Evolutionary conservation across 2,888 invertebrate species (phyloP).

Genomic region (Morpho deidamia): DNA sequence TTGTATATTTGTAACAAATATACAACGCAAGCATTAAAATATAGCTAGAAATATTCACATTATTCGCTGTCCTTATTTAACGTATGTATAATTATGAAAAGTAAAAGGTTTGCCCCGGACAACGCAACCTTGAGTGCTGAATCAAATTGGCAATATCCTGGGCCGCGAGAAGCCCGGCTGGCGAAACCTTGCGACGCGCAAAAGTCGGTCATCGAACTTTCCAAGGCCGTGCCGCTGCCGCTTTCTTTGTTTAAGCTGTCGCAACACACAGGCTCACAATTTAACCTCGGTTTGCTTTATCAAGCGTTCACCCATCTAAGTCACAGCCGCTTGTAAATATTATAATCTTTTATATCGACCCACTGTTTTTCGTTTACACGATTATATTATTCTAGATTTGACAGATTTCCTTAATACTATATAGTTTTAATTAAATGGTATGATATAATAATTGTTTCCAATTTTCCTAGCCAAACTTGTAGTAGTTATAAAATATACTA

Average conservation of each 20-base stretch:
- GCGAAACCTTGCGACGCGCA: conserved; percentile 77
- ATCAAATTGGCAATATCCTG: conserved; percentile 74
- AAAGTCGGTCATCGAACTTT: conserved; percentile 75
- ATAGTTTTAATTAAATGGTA: no score
- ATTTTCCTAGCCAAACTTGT: no score
- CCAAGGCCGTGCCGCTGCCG: conserved; percentile 65
- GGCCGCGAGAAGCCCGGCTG: conserved; percentile 74
- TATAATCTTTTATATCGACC: conserved; percentile 26
- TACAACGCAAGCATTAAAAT: no score
- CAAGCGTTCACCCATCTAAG: conserved; percentile 61
- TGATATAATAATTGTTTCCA: no score
- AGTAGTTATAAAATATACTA: no score
- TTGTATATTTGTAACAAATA: no score
- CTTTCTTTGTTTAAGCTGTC: conserved; percentile 76
- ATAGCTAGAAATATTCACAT: no score
- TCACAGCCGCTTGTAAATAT: conserved; percentile 28
- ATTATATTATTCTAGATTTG: conserved; percentile 12
- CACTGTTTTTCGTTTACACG: conserved; percentile 14
- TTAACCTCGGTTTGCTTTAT: conserved; percentile 67
- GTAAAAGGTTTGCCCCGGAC: conserved; percentile 62
- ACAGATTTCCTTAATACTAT: not conserved
- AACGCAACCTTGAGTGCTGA: conserved; percentile 69
- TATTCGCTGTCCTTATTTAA: no score
- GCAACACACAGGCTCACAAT: conserved; percentile 51
- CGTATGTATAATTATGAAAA: conserved; percentile 43